Conservation (phyloP, 64 coral and sea anemone species). For the Platygyra sinensis region DNA sequence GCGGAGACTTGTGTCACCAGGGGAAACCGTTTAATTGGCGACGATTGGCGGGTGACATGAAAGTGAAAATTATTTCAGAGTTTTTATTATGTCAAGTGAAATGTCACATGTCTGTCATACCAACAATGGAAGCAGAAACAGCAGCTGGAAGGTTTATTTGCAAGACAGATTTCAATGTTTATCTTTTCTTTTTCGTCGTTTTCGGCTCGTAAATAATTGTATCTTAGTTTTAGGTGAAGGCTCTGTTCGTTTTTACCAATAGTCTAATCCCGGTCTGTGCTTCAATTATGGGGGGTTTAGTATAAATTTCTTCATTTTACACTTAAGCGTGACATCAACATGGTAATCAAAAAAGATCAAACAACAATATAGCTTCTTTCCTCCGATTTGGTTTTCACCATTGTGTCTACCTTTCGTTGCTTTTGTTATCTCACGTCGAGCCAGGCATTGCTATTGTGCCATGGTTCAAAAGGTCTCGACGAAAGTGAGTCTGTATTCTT, state of each 20-base stretch:
- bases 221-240: not conserved
- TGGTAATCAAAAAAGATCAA: too few species aligned
- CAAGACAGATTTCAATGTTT: not conserved
- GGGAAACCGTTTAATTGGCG: not conserved
- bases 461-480: too few species aligned
- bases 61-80: not conserved
- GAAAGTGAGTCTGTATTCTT: too few species aligned
- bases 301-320: too few species aligned
- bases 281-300: too few species aligned
- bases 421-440: too few species aligned
- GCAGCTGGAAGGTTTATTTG: conserved; percentile 7
- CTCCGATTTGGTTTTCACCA: too few species aligned
- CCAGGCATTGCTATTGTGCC: too few species aligned
- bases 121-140: not conserved
- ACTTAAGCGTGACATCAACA: too few species aligned
- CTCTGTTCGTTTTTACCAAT: not conserved
- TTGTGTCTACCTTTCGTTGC: too few species aligned
- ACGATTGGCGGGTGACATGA: not conserved
- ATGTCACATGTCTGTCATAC: conserved; percentile 19
- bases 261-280: too few species aligned
- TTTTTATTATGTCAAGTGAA: not conserved
- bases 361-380: too few species aligned
- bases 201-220: not conserved
- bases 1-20: not conserved
- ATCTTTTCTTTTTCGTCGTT: not conserved